Conservation (phyloP, 2,888 invertebrate genomes). For the Psylliodes chrysocephalus region DNA sequence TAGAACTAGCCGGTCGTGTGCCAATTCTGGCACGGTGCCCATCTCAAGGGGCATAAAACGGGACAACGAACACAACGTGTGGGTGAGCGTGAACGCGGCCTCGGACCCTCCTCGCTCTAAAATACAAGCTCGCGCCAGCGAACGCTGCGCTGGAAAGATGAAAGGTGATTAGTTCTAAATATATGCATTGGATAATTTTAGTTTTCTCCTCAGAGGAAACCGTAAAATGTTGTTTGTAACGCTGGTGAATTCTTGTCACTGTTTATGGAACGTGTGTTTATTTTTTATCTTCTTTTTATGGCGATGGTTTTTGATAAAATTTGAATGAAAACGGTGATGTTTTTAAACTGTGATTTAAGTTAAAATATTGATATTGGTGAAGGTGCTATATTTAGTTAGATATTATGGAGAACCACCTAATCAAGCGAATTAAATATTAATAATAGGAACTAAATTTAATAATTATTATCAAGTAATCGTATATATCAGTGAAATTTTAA, state of each 20-base stretch:
- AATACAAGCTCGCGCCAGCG: conserved; percentile 24
- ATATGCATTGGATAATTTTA: conserved; percentile 34
- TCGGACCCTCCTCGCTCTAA: conserved; percentile 36
- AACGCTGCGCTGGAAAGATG: conserved; percentile 41
- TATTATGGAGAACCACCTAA: too few relatives aligned
- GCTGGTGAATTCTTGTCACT: conserved; percentile 23
- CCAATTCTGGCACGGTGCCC: conserved; percentile 54
- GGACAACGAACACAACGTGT: conserved; percentile 55
- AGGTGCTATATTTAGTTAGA: too few relatives aligned
- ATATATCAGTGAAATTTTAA: too few relatives aligned
- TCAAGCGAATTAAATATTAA: too few relatives aligned
- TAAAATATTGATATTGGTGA: too few relatives aligned
- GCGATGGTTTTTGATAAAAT: too few relatives aligned
- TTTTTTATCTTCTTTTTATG: too few relatives aligned
- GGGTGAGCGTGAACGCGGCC: conserved; percentile 50
- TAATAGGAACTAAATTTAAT: too few relatives aligned
- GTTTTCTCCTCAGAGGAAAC: conserved; percentile 21
- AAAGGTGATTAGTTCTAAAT: conserved; percentile 44
- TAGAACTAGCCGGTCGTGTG: conserved; percentile 55
- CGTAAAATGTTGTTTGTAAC: conserved; percentile 28
- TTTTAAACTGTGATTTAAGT: too few relatives aligned
- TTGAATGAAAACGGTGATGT: too few relatives aligned
- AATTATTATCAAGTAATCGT: too few relatives aligned
- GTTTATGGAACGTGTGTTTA: not conserved
- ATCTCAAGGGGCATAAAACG: conserved; percentile 44